Evolutionary conservation across 2,797 vertebrate genomes (phyloP), one percentile per base, ranked within the genome.

Genomic region (Anguilla anguilla): DNA sequence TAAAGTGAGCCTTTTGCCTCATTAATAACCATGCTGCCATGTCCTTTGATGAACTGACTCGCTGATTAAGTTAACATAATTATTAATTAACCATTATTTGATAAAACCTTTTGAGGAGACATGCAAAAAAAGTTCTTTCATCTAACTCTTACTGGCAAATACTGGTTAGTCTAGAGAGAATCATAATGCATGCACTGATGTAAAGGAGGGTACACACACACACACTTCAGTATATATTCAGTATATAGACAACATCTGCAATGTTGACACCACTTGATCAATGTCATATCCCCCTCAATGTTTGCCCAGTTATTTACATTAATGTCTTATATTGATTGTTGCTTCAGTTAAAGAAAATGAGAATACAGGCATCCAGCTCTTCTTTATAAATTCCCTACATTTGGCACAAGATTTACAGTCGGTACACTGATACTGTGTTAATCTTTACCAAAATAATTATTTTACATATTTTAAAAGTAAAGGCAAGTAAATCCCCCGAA

Each of bases 11-110:
- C 43, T 82, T 82, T 82, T 9, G 17, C 39, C 22, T 82, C 46
- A 82, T 49, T 35, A 82, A 82, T 82, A 82, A 82, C 49, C 79
- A 82, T 82, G 25, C 3, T 25, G 43, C 79, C 43, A 10, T n/a
- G 79, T 2, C 43, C 79, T 51, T 49, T 82, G 79, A 82, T 82
- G 79, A 25, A 51, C 43, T 81, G 43, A 81, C 43, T 46, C 25
- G 6, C 7, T 10, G 79, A 82, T n/a, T 82, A 51, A n/a, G 79
- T 82, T 82, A 51, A 46, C 79, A 51, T 82, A 82, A 82, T 82
- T 6, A 51, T 82, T 49, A 43, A 81, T 81, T 49, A 49, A 82
- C 46, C 43, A 82, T 81, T 5, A 25, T 51, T 82, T 82, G 43
- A 19, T 51, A 22, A 82, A 46, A 9, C 28, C 72, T 77, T 77